Evolutionary conservation across 2,797 vertebrate genomes (phyloP).

Genomic region (Syncerus caffer): DNA sequence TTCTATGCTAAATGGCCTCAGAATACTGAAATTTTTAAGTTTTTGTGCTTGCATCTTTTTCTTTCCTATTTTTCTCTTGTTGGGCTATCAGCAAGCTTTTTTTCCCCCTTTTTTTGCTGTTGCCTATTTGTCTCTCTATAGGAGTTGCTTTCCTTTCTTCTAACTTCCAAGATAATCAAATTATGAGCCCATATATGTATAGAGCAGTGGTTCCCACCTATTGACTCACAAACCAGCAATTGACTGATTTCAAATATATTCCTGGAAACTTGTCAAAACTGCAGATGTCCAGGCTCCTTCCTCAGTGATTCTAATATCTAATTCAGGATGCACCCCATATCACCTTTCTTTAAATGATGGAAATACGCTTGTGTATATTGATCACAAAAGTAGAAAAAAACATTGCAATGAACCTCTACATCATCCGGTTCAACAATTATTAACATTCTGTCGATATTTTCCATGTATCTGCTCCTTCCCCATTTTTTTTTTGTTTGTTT

Average conservation of each 20-base stretch:
- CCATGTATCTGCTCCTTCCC: background rate
- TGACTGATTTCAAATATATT: conserved; percentile 43
- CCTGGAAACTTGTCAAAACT: background rate
- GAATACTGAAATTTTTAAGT: background rate
- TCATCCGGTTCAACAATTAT: background rate
- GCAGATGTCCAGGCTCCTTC: background rate
- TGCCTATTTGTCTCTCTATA: background rate
- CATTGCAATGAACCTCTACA: background rate
- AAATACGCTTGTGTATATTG: background rate
- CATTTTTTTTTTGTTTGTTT: background rate
- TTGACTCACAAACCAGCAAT: background rate
- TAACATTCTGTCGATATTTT: background rate
- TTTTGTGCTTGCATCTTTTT: background rate
- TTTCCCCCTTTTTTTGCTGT: background rate
- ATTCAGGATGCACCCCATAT: background rate
- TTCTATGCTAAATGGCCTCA: background rate
- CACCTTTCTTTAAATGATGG: background rate
- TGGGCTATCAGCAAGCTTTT: background rate
- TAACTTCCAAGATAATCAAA: background rate
- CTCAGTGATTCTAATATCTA: conserved; percentile 13
- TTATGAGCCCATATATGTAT: background rate
- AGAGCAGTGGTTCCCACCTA: background rate
- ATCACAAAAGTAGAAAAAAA: conserved; percentile 23
- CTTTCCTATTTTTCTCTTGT: conserved; percentile 1
- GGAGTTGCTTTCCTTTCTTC: background rate